Evolutionary conservation across 1,140 invertebrate species (phyloP), one percentile per base, ranked within the genome.

Genomic region (Archivesica marissinica): DNA sequence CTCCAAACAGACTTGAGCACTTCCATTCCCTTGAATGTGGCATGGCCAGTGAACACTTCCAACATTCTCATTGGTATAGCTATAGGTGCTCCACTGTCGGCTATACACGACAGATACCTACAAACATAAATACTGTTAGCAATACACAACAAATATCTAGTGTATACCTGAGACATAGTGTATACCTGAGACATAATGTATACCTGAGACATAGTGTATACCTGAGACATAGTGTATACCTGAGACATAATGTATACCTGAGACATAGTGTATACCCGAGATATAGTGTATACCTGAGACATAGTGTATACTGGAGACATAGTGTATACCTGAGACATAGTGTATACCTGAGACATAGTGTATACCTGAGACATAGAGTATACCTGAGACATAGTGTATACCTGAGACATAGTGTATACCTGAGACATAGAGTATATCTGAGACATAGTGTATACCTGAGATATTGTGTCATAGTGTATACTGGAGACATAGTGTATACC

Each of bases 51-150:
- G 86, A 97, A 97, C n/a, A 96, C 95, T 93, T 97, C 97, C 89
- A 97, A 91, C 92, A 97, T 96, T 89, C 97, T 94, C 47, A 97
- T 93, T 0, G 97, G 96, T 79, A 97, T 96, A n/a, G 97, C 96
- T 89, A 97, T 94, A 3, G 96, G 95, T 54, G 95, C 92, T 30
- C 80, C 61, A 2, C 64, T 88, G 15, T 88, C 56, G n/a, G 87
- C 78, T 50, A 92, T 91, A 47, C 56, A 87, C 7, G 78, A 72
- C 17, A 93, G 68, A 82, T 92, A 89, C 54, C 92, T 92, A 82
- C 17, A 70, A 61, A 17, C 20, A 56, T 25, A 39, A 35, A 6
- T 56, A 52, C 17, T 79, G 17, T 20, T 13, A 23, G 0, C 70
- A 61, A 79, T 13, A 39, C 38, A 79, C 17, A 47, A 20, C 33